Evolutionary conservation across 2,888 invertebrate genomes (phyloP).

Genomic region (Myopa testacea): DNA sequence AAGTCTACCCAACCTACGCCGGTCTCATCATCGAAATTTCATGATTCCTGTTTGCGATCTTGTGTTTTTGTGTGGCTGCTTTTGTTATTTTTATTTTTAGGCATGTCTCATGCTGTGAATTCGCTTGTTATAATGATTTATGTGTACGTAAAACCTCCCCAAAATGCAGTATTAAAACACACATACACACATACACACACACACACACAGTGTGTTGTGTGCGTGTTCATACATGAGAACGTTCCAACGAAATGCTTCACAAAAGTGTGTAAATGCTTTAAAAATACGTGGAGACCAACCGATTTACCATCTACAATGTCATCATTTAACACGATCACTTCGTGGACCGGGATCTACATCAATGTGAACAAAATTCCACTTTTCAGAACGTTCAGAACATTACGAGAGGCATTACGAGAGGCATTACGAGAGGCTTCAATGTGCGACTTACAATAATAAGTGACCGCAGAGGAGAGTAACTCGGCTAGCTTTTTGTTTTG

Average conservation of each 20-base stretch:
- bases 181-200: slow-evolving; percentile 8
- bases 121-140: slow-evolving; percentile 66
- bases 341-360: neutral
- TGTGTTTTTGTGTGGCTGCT: neutral
- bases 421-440: too few species aligned
- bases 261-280: too few species aligned
- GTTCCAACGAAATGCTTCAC: too few species aligned
- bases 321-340: neutral
- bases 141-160: slow-evolving; percentile 63
- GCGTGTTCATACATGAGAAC: neutral
- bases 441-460: too few species aligned
- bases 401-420: too few species aligned
- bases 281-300: neutral
- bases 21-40: slow-evolving; percentile 4
- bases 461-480: too few species aligned
- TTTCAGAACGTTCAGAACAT: too few species aligned
- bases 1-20: slow-evolving; percentile 20
- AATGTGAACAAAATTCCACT: too few species aligned
- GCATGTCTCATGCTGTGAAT: slow-evolving; percentile 66
- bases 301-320: neutral
- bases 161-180: neutral
- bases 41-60: neutral
- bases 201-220: slow-evolving; percentile 27
- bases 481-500: too few species aligned
- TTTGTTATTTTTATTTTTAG: slow-evolving; percentile 30